Evolutionary conservation across 2,888 invertebrate species (phyloP), one percentile per base, ranked within the genome.

Genomic region (Drosophila aldrichi): DNA sequence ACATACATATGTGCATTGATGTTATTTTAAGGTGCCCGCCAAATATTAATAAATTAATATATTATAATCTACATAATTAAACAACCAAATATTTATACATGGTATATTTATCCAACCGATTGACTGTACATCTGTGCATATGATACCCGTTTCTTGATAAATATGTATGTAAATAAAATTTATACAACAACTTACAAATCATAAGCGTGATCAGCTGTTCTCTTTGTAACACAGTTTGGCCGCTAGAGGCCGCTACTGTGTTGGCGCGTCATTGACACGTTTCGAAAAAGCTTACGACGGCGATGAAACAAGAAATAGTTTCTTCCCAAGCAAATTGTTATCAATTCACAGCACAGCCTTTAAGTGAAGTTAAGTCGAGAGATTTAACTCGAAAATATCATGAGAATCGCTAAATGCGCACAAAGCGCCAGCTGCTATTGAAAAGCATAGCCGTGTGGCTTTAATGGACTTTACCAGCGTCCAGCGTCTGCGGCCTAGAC

Each of bases 391-490:
- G 43, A 56, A 73, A 70, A 74, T 70, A 74, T 71, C 63, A 70
- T 71, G 61, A 79, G 72, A 74, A 67, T 57, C 76, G 40, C 46
- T 46, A 64, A 81, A 83, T 68, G 71, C 77, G 29, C 49, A 64
- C 32, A 74, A 74, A 74, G 64, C 70, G 70, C 66, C 67, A 54
- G 54, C 48, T 48, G 48, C 65, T 62, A 72, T 70, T 74, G 65
- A 68, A 78, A 74, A 66, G 44, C 74, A 73, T 63, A 66, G 74
- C 82, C 67, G 51, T 8, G 46, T n/a, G 77, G 84, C 74, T 82
- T 87, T 73, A 72, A 69, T 84, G 74, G 87, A 73, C 82, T 87
- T 76, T 71, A 77, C 44, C 71, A 80, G 74, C 66, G 77, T 77
- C 71, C 72, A 72, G 68, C 55, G 63, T 60, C 22, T 56, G 54